Conservation (phyloP, 2,797 vertebrate species). For the Lutjanus argentimaculatus region DNA sequence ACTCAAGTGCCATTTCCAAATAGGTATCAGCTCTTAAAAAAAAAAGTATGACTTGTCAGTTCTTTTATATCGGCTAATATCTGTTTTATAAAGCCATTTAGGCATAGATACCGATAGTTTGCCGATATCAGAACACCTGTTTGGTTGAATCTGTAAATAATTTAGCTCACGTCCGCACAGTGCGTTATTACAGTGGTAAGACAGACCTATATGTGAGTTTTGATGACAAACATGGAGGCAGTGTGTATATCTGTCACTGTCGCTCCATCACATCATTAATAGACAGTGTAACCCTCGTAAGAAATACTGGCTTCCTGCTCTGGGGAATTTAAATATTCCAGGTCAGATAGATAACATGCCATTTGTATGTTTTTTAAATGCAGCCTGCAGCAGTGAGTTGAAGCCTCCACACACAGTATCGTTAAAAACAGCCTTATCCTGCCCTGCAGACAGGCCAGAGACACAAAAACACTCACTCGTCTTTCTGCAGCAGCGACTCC, state of each 20-base stretch:
- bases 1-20: not conserved
- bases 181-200: not conserved
- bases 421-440: not conserved
- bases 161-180: too few species aligned
- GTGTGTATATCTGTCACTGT: slow-evolving; percentile 5
- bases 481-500: slow-evolving; percentile 88
- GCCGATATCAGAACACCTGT: slow-evolving; percentile 1
- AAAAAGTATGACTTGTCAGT: not conserved
- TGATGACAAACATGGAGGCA: slow-evolving; percentile 29
- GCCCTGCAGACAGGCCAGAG: slow-evolving; percentile 14
- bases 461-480: slow-evolving; percentile 89
- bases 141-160: not conserved
- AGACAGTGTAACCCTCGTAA: not conserved
- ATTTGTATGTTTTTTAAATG: not conserved
- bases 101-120: not conserved
- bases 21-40: not conserved
- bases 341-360: too few species aligned
- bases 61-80: not conserved
- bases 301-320: not conserved
- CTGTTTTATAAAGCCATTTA: not conserved
- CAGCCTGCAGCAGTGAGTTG: not conserved
- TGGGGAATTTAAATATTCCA: too few species aligned
- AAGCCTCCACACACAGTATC: not conserved
- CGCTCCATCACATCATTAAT: not conserved
- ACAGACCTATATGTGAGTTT: not conserved